Evolutionary conservation across 2,113 vertebrate genomes (phyloP), one percentile per base, ranked within the genome.

Genomic region (Petaurus breviceps): DNA sequence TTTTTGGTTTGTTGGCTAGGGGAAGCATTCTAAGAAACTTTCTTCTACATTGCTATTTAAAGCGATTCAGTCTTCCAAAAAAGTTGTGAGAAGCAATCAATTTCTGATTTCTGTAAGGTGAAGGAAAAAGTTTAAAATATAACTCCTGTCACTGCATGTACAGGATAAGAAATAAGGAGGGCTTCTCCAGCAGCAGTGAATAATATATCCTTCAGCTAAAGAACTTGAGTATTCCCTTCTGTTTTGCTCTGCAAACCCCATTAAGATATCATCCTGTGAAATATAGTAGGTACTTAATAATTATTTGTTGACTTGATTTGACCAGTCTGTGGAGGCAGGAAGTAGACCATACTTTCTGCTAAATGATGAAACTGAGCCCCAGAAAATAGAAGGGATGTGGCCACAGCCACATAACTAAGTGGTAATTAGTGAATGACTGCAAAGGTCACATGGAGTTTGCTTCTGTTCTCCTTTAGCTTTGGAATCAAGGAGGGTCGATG

Each of bases 61-160:
- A 77, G 52, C 91, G 90, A 97, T 91, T 90, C 93, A 94, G 37
- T 11, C n/a, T 95, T 93, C 54, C 47, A 14, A 54, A 28, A n/a
- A 51, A 89, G 51, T 95, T 89, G 90, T 92, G 53, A 91, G 55
- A 95, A 51, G 10, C 25, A 51, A 96, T 24, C 55, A 47, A 37
- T 95, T 49, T 53, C 3, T n/a, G 31, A 68, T 49, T 47, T 57
- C 28, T 31, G 43, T 54, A 61, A 84, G 53, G 0, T 54, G 31
- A 93, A 28, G 26, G 8, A 91, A 68, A 28, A 25, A 7, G 37
- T 49, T 8, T 43, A 47, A 28, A 94, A 2, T 37, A 23, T 49
- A 91, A 93, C 68, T 91, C 77, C 8, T 94, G 68, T 77, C 84
- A 50, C 0, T 3, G 0, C 23, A 46, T 25, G 10, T 46, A 84